Evolutionary conservation across 2,797 vertebrate genomes (phyloP).

Genomic region (Champsocephalus gunnari): DNA sequence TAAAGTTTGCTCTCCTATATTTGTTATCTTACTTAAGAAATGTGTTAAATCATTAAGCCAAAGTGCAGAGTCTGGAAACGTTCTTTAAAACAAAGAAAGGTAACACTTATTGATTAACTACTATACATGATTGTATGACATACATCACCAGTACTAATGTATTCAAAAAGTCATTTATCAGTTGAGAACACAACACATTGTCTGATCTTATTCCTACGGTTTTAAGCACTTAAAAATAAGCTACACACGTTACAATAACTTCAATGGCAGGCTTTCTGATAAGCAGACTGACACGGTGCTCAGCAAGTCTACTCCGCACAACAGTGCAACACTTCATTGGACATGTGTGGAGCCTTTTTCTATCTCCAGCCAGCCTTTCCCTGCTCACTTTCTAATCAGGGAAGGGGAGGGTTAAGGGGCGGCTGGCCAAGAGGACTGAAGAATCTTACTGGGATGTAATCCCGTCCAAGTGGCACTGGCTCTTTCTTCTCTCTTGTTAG

Average conservation of each 20-base stretch:
- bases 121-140: too few species aligned
- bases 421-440: slow-evolving; percentile 77
- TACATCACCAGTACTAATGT: too few species aligned
- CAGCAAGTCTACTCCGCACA: slow-evolving; percentile 74
- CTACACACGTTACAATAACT: slow-evolving; percentile 29
- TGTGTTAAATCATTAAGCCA: too few species aligned
- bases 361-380: slow-evolving; percentile 75
- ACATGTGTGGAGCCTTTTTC: slow-evolving; percentile 77
- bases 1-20: too few species aligned
- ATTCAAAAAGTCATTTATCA: too few species aligned
- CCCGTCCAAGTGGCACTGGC: slow-evolving; percentile 87
- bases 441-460: slow-evolving; percentile 87
- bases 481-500: slow-evolving; percentile 88
- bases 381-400: slow-evolving; percentile 83
- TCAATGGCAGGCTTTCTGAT: slow-evolving; percentile 59
- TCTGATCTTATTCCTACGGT: too few species aligned
- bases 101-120: too few species aligned
- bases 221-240: slow-evolving; percentile 3
- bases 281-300: slow-evolving; percentile 63
- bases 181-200: too few species aligned
- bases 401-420: slow-evolving; percentile 80
- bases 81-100: slow-evolving; percentile 2
- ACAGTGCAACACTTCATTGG: slow-evolving; percentile 82
- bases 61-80: not conserved
- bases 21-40: too few species aligned